Conservation (phyloP, 2,113 vertebrate genomes). For the Naja naja region DNA sequence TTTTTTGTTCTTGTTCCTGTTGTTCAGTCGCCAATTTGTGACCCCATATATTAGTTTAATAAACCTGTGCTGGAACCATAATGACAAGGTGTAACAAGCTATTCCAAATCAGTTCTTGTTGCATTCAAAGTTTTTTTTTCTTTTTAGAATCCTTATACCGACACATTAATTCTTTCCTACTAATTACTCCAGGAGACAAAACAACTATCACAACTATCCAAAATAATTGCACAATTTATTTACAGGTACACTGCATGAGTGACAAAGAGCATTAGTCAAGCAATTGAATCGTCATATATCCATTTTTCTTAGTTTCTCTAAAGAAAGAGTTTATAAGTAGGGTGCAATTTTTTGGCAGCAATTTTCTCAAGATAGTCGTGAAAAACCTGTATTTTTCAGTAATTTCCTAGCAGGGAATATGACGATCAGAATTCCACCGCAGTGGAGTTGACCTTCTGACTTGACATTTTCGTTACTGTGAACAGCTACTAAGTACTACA, state of each 20-base stretch:
- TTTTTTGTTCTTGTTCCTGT: neutral
- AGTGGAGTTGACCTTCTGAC: constrained; percentile 32
- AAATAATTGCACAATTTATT: constrained; percentile 8
- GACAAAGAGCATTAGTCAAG: neutral
- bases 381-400: neutral
- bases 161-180: neutral
- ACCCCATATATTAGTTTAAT: constrained; percentile 3
- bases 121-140: neutral
- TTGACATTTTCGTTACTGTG: constrained; percentile 25
- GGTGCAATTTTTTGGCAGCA: constrained; percentile 17
- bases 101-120: neutral
- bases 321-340: neutral
- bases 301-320: constrained; percentile 18
- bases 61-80: constrained; percentile 1
- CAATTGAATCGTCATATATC: neutral
- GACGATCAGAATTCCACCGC: constrained; percentile 18
- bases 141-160: neutral
- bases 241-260: neutral
- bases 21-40: neutral
- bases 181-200: neutral
- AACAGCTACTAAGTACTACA: constrained; percentile 13
- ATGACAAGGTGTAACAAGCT: constrained; percentile 19
- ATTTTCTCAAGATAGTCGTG: constrained; percentile 9
- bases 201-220: neutral
- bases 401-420: constrained; percentile 37